Conservation (phyloP, 30 jellyfish, hydroid and myxozoan genomes). For the Hydra vulgaris region DNA sequence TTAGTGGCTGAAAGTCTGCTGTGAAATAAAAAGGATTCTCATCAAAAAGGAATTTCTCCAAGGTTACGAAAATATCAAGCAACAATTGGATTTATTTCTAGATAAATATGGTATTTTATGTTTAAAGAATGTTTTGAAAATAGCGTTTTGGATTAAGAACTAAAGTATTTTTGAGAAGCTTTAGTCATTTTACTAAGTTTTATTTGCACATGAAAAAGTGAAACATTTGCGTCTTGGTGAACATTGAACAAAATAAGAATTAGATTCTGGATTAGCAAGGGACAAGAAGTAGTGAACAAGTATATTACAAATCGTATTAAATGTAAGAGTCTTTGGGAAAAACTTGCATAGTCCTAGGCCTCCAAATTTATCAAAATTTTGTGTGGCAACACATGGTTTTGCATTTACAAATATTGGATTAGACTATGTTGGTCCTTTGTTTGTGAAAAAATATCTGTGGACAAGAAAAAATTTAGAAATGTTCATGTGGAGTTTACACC, state of each 20-base stretch:
- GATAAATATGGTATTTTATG: too few species aligned
- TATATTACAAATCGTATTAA: neutral
- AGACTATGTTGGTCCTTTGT: neutral
- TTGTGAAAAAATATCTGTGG: neutral
- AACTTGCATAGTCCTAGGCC: neutral
- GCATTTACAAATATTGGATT: neutral
- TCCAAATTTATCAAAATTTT: neutral
- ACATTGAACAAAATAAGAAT: neutral
- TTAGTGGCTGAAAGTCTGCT: too few species aligned
- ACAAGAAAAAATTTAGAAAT: neutral
- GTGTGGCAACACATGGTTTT: neutral
- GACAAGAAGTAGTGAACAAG: neutral
- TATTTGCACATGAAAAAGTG: neutral
- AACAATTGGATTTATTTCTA: too few species aligned
- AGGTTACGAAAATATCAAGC: too few species aligned
- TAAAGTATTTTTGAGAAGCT: neutral
- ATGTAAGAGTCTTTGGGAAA: neutral
- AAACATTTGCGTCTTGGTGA: neutral
- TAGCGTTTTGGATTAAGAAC: neutral
- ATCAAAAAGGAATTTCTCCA: too few species aligned
- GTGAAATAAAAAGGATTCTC: too few species aligned
- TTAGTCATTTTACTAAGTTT: neutral
- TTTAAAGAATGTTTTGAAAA: too few species aligned
- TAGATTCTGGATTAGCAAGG: neutral
- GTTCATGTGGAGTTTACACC: neutral